These are phyloP conservation scores for Platypus cylindrus DNA, from an alignment of 2,888 invertebrate species.

Conservation along the genomic window DNA sequence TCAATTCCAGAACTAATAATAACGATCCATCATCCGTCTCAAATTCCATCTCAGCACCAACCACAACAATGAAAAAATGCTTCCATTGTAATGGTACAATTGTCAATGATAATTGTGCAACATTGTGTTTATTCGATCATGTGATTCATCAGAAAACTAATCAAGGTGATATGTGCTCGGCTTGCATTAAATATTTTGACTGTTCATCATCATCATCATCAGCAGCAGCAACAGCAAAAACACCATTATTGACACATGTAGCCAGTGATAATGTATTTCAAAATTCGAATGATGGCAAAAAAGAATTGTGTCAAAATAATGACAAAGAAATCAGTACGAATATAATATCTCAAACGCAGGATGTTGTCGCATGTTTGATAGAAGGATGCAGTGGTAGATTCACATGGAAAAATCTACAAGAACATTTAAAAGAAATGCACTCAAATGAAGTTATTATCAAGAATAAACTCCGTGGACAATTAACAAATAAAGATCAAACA, in stretches of 20 bases:
- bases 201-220: too few species aligned
- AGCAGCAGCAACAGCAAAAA: slow-evolving; percentile 22
- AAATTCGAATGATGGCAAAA: slow-evolving; percentile 21
- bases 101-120: slow-evolving; percentile 12
- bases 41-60: background rate
- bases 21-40: slow-evolving; percentile 1
- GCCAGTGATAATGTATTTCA: too few species aligned
- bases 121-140: slow-evolving; percentile 22
- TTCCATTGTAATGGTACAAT: slow-evolving; percentile 6
- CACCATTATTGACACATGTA: too few species aligned
- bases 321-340: slow-evolving; percentile 23
- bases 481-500: slow-evolving; percentile 19
- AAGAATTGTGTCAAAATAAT: slow-evolving; percentile 16
- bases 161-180: slow-evolving; percentile 20
- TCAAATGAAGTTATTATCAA: slow-evolving; percentile 14
- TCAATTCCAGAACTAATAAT: slow-evolving; percentile 2
- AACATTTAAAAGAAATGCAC: slow-evolving; percentile 21
- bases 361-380: slow-evolving; percentile 21
- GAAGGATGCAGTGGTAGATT: slow-evolving; percentile 17
- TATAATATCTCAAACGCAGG: too few species aligned
- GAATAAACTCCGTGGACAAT: slow-evolving; percentile 17
- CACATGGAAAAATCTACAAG: slow-evolving; percentile 15
- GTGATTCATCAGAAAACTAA: slow-evolving; percentile 20
- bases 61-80: slow-evolving; percentile 3
- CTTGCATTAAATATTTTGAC: slow-evolving; percentile 20